A percentile compares a stretch with the other conserved stretches of the same genome.
Evolutionary conservation across 2,888 invertebrate species (phyloP).

Genomic region (Amiota minor): DNA sequence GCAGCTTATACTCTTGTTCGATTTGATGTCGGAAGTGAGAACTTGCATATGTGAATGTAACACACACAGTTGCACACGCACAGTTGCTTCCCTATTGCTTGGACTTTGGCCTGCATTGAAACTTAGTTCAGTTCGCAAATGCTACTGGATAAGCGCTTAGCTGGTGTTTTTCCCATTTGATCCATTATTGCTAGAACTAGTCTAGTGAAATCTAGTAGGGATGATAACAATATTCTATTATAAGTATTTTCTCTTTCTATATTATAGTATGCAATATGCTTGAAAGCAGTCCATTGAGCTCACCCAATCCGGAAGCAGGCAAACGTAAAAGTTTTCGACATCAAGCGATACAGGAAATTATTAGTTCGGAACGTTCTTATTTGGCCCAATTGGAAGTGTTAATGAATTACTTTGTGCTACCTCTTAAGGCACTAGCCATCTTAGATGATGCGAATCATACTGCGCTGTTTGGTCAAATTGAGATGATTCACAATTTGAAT

Average conservation of each 20-base stretch:
- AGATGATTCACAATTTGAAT: conserved; percentile 79
- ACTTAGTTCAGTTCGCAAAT: too few relatives aligned
- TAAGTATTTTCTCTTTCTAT: not conserved
- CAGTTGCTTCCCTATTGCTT: too few relatives aligned
- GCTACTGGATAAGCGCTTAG: too few relatives aligned
- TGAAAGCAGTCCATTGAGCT: conserved; percentile 67
- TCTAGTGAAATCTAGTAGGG: too few relatives aligned
- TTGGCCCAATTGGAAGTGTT: conserved; percentile 79
- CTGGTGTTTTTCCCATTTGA: too few relatives aligned
- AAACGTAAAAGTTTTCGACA: conserved; percentile 70
- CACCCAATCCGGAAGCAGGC: conserved; percentile 65
- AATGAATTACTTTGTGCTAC: conserved; percentile 79
- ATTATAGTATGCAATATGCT: conserved; percentile 76
- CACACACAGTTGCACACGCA: too few relatives aligned
- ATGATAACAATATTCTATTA: not conserved
- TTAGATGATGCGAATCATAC: conserved; percentile 75
- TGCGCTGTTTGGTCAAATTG: conserved; percentile 79
- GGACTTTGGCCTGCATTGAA: too few relatives aligned
- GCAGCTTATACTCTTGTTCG: too few relatives aligned
- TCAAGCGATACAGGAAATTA: conserved; percentile 81
- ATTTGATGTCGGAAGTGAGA: too few relatives aligned
- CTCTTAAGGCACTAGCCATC: conserved; percentile 75
- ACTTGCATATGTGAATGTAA: too few relatives aligned
- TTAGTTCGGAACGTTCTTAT: conserved; percentile 82
- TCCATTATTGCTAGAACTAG: too few relatives aligned